These are phyloP conservation scores for Melinopterus prodromus DNA, from an alignment of 2,888 invertebrate species.

Conservation along the genomic window DNA sequence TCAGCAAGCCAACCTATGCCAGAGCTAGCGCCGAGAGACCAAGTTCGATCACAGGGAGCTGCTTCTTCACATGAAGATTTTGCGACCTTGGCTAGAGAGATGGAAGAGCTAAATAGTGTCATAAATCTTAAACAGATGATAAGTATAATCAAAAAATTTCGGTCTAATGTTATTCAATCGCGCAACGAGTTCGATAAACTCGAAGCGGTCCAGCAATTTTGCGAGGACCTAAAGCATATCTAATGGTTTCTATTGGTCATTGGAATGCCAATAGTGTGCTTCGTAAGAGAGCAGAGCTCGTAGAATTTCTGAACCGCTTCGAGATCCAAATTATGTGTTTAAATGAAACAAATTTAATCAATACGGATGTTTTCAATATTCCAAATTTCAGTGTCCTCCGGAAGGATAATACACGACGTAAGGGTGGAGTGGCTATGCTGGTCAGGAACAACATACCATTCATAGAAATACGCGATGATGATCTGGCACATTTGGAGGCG, in stretches of 20 bases:
- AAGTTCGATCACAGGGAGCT: neutral
- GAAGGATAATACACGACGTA: slow-evolving; percentile 4
- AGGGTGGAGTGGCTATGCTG: slow-evolving; percentile 15
- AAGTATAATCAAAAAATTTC: slow-evolving; percentile 13
- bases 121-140: slow-evolving; percentile 12
- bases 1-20: slow-evolving; percentile 4
- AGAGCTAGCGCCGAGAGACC: neutral
- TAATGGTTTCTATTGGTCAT: slow-evolving; percentile 8
- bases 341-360: slow-evolving; percentile 35
- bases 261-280: slow-evolving; percentile 40
- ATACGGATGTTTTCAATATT: slow-evolving; percentile 23
- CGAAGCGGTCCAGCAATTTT: slow-evolving; percentile 9
- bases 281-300: slow-evolving; percentile 32
- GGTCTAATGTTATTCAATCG: neutral
- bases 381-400: slow-evolving; percentile 16
- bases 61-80: slow-evolving; percentile 11
- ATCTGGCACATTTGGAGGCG: slow-evolving; percentile 29
- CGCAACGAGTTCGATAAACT: neutral
- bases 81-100: neutral
- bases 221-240: neutral
- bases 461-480: neutral
- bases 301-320: slow-evolving; percentile 32
- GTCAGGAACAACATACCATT: slow-evolving; percentile 18
- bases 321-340: slow-evolving; percentile 36
- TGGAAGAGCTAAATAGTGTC: neutral